Conservation (phyloP, 1,140 invertebrate genomes). For the Adelges cooleyi region DNA sequence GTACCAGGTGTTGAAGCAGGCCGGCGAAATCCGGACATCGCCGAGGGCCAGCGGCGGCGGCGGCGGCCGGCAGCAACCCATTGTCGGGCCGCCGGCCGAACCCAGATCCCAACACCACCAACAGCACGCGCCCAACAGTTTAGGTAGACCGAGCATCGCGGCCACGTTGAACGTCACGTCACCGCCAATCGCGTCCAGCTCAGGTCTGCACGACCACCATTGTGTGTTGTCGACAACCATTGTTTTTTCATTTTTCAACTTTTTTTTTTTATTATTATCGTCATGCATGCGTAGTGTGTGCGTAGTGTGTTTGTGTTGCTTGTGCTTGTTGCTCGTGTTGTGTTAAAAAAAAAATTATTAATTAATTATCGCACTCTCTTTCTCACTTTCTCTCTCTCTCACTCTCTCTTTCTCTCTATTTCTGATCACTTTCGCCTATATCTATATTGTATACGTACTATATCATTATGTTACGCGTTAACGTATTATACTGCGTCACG, state of each 20-base stretch:
- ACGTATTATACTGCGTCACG: too few relatives aligned
- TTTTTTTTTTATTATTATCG: not conserved
- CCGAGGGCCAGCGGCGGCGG: slow-evolving; percentile 1
- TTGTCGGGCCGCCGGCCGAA: slow-evolving; percentile 30
- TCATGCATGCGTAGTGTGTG: not conserved
- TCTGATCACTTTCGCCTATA: too few relatives aligned
- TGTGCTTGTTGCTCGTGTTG: too few relatives aligned
- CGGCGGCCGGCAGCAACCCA: slow-evolving; percentile 23
- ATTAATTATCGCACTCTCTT: not conserved
- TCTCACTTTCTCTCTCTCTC: not conserved
- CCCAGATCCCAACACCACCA: slow-evolving; percentile 6
- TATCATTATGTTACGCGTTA: too few relatives aligned
- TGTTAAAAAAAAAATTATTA: too few relatives aligned
- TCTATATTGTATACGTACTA: too few relatives aligned
- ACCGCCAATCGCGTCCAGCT: slow-evolving; percentile 38
- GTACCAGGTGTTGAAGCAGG: slow-evolving; percentile 86
- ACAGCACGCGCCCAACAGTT: slow-evolving; percentile 1
- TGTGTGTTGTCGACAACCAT: too few relatives aligned
- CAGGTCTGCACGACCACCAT: slow-evolving; percentile 37
- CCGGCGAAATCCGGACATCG: slow-evolving; percentile 60
- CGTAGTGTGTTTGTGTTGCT: not conserved
- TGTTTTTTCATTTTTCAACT: too few relatives aligned
- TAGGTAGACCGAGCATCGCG: slow-evolving; percentile 27
- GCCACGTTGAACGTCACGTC: slow-evolving; percentile 36
- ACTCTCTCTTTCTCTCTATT: not conserved